Conservation (phyloP, 2,888 invertebrate genomes). For the Tachina fera region DNA sequence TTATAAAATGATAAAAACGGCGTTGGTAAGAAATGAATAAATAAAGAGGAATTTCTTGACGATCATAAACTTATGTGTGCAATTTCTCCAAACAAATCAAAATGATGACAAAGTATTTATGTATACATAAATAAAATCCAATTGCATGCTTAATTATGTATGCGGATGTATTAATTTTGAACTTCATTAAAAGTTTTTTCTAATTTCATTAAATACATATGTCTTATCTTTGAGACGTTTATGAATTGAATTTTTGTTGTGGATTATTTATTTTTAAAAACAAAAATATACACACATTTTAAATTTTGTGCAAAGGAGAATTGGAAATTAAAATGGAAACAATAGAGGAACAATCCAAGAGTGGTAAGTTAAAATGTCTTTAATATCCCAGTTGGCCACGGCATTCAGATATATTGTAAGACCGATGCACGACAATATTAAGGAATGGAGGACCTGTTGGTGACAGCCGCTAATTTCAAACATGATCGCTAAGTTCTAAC, state of each 20-base stretch:
- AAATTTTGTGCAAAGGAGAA: constrained; percentile 25
- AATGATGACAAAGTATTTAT: background rate
- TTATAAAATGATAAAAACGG: background rate
- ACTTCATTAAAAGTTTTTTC: constrained; percentile 19
- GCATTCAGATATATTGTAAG: background rate
- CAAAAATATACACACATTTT: background rate
- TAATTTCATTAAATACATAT: constrained; percentile 30
- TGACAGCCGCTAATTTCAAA: too few species aligned
- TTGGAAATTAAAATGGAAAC: constrained; percentile 77
- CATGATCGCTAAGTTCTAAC: too few species aligned
- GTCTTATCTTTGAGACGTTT: constrained; percentile 72
- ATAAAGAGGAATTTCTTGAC: background rate
- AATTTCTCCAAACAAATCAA: background rate
- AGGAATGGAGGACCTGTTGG: too few species aligned
- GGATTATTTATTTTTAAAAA: constrained; percentile 15
- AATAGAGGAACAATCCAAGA: constrained; percentile 80
- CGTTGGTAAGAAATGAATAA: background rate
- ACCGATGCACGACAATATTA: too few species aligned
- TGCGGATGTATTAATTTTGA: background rate
- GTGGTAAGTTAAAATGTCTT: constrained; percentile 76
- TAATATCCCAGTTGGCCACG: background rate
- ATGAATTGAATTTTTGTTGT: background rate
- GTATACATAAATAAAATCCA: background rate
- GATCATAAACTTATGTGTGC: background rate
- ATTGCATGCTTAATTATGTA: background rate